Percentiles rank a stretch among this genome's conserved stretches.
Evolutionary conservation across 1,140 invertebrate species (phyloP).

Genomic region (Cherax quadricarinatus): DNA sequence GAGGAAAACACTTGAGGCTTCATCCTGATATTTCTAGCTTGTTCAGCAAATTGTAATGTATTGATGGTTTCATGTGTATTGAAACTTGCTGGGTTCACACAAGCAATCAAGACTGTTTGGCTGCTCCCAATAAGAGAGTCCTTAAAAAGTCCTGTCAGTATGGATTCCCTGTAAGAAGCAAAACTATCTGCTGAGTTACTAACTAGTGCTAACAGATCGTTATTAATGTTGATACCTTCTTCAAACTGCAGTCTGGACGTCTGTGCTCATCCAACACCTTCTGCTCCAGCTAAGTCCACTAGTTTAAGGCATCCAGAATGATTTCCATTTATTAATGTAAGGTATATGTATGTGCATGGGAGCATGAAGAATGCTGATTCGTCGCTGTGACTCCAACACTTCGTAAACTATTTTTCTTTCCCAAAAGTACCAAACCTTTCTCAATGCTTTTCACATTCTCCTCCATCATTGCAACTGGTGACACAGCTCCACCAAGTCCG

Average conservation of each 20-base stretch:
- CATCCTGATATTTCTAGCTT: constrained; percentile 92
- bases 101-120: constrained; percentile 94
- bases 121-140: constrained; percentile 94
- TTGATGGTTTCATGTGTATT: constrained; percentile 93
- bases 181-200: constrained; percentile 15
- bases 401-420: constrained; percentile 18
- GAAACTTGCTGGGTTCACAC: constrained; percentile 91
- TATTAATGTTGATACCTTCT: constrained; percentile 69
- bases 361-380: constrained; percentile 62
- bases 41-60: constrained; percentile 91
- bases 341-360: constrained; percentile 60
- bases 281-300: constrained; percentile 97
- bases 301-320: constrained; percentile 76
- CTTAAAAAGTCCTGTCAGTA: constrained; percentile 73
- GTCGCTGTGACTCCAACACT: constrained; percentile 45
- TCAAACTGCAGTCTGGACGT: constrained; percentile 49
- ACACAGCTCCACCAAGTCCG: constrained; percentile 52
- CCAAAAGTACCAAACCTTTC: constrained; percentile 31
- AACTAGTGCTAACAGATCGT: constrained; percentile 53
- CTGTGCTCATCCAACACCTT: constrained; percentile 86
- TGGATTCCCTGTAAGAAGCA: constrained; percentile 69
- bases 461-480: constrained; percentile 56
- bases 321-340: constrained; percentile 18
- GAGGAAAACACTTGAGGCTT: constrained; percentile 82
- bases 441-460: constrained; percentile 27